phyloP scores from a whole-genome alignment of 2,113 vertebrate species.

The Recurvirostra avosetta region DNA sequence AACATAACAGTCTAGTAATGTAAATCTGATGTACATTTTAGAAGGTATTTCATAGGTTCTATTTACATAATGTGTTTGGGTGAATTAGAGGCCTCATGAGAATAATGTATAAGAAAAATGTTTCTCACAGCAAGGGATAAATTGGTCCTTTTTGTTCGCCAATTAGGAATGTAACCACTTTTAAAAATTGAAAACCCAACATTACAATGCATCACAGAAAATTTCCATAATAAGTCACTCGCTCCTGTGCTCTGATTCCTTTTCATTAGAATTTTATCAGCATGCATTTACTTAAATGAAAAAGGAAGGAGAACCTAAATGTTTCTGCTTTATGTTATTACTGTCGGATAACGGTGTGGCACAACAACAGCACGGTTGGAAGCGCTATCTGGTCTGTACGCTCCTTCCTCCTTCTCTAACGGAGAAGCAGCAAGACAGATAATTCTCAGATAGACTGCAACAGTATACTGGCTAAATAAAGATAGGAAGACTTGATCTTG shows the following conservation, averaged over 20 bases:
- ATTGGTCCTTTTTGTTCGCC: slow-evolving; percentile 26
- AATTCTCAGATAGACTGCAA: not conserved
- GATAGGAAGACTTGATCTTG: slow-evolving; percentile 54
- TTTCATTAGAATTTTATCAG: not conserved
- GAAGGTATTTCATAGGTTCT: slow-evolving; percentile 1
- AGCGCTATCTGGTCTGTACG: not conserved
- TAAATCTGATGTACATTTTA: slow-evolving; percentile 20
- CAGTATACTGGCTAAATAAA: slow-evolving; percentile 4
- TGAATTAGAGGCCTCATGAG: slow-evolving; percentile 29
- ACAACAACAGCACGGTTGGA: not conserved
- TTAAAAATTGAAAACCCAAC: slow-evolving; percentile 32
- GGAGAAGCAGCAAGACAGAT: not conserved
- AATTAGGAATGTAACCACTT: slow-evolving; percentile 29
- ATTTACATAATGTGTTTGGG: slow-evolving; percentile 23
- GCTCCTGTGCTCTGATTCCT: not conserved
- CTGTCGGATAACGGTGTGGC: not conserved
- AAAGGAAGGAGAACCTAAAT: not conserved
- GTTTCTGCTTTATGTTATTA: not conserved
- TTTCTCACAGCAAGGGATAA: slow-evolving; percentile 25
- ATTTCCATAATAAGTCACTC: not conserved
- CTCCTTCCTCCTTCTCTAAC: not conserved
- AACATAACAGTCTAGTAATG: not conserved
- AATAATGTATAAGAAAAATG: slow-evolving; percentile 25
- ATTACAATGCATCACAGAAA: not conserved
- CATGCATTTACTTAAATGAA: not conserved